Evolutionary conservation across 1,140 invertebrate species (phyloP).

Genomic region (Carposina sasakii): DNA sequence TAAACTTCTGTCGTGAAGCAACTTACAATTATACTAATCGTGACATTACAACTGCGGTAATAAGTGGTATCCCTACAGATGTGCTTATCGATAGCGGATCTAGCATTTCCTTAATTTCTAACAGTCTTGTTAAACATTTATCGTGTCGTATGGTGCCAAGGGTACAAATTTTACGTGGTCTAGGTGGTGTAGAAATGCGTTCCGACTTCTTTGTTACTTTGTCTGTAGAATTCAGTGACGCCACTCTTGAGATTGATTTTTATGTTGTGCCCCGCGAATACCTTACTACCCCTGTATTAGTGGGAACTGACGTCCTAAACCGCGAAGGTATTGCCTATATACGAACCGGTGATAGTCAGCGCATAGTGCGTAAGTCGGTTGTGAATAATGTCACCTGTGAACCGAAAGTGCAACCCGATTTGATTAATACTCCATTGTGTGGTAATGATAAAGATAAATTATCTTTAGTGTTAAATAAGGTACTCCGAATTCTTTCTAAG

Average conservation of each 20-base stretch:
- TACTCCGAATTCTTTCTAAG: background rate
- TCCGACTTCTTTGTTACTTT: conserved; percentile 6
- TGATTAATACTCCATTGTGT: background rate
- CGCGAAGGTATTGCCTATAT: conserved; percentile 6
- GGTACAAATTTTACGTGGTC: background rate
- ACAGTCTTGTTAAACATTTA: conserved; percentile 2
- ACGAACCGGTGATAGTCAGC: conserved; percentile 2
- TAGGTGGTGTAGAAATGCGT: background rate
- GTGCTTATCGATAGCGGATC: conserved; percentile 12
- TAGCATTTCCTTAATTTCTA: conserved; percentile 6
- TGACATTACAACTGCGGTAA: conserved; percentile 1
- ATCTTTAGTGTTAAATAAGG: background rate
- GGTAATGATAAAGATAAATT: background rate
- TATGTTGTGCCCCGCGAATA: background rate
- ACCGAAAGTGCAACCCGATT: background rate
- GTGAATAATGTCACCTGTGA: conserved; percentile 1
- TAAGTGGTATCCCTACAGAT: conserved; percentile 4
- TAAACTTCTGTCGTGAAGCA: conserved; percentile 9
- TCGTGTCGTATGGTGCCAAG: background rate
- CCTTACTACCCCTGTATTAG: background rate
- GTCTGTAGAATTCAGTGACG: conserved; percentile 3
- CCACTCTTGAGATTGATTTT: conserved; percentile 9
- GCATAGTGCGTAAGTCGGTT: background rate
- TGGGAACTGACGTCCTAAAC: conserved; percentile 13
- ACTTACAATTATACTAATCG: background rate